phyloP scores from a whole-genome alignment of 2,797 vertebrate genomes.

The Lerista edwardsae region DNA sequence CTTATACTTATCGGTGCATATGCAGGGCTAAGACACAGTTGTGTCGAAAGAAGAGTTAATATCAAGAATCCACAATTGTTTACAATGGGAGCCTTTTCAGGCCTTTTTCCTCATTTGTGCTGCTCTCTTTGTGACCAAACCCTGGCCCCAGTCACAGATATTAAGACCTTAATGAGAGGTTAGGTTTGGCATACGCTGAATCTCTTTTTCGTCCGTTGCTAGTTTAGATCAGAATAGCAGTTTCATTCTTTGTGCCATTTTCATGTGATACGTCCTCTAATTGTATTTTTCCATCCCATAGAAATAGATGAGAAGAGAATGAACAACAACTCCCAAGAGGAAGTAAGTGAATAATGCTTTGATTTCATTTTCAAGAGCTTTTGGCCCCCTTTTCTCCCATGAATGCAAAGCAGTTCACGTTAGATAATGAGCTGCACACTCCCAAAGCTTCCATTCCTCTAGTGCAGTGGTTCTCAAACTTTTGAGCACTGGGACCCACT shows the following conservation, averaged over 20 bases:
- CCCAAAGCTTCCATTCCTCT: too few relatives aligned
- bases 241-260: slow-evolving; percentile 1
- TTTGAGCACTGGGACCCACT: too few relatives aligned
- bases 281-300: slow-evolving; percentile 62
- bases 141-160: too few relatives aligned
- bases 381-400: too few relatives aligned
- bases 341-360: slow-evolving; percentile 77
- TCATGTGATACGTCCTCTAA: slow-evolving; percentile 44
- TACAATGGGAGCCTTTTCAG: rapidly evolving
- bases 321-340: slow-evolving; percentile 78
- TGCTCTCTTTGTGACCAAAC: neutral
- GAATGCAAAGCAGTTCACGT: too few relatives aligned
- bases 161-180: neutral
- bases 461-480: too few relatives aligned
- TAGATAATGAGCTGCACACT: too few relatives aligned
- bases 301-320: slow-evolving; percentile 86
- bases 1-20: neutral
- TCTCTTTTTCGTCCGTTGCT: slow-evolving; percentile 6
- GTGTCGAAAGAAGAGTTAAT: neutral
- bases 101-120: neutral
- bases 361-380: neutral
- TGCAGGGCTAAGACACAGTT: neutral
- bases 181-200: neutral
- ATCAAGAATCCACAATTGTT: rapidly evolving
- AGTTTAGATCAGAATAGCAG: slow-evolving; percentile 9